These are phyloP conservation scores for Drosophila melanocephala DNA, from an alignment of 2,888 invertebrate genomes.

Conservation along the genomic window DNA sequence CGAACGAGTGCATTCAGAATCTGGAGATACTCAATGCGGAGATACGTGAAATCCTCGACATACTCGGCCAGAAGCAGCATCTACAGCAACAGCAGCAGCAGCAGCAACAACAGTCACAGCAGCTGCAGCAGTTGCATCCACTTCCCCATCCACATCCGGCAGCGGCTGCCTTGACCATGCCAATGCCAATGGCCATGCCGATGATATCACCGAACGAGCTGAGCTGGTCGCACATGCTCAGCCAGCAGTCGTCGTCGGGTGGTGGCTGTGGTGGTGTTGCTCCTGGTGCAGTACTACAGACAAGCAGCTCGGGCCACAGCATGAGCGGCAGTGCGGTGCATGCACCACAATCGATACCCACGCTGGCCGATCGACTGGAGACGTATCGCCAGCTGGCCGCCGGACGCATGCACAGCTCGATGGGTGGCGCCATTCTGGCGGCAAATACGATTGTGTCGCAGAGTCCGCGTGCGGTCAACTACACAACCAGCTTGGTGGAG, in stretches of 20 bases:
- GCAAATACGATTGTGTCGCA: constrained; percentile 85
- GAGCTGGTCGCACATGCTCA: constrained; percentile 82
- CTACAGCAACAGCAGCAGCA: constrained; percentile 44
- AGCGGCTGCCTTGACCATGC: not conserved
- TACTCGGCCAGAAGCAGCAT: constrained; percentile 86
- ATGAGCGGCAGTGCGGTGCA: constrained; percentile 61
- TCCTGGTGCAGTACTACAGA: constrained; percentile 18
- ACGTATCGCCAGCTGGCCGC: constrained; percentile 87
- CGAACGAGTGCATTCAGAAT: constrained; percentile 90
- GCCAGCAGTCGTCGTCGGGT: constrained; percentile 50
- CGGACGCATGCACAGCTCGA: constrained; percentile 85
- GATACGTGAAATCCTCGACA: constrained; percentile 90
- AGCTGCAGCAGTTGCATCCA: constrained; percentile 31
- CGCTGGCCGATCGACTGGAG: constrained; percentile 87
- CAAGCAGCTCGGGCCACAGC: constrained; percentile 37
- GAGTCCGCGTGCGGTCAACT: constrained; percentile 86
- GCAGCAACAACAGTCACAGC: constrained; percentile 32
- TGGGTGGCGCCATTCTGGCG: constrained; percentile 84
- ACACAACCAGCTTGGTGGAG: constrained; percentile 88
- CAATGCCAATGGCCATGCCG: constrained; percentile 49
- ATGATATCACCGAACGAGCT: constrained; percentile 80
- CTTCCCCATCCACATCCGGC: constrained; percentile 25
- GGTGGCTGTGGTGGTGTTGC: constrained; percentile 5
- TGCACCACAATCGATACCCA: constrained; percentile 84
- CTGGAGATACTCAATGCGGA: constrained; percentile 90